phyloP scores from a whole-genome alignment of 2,888 invertebrate genomes.

The Hermodice carunculata region DNA sequence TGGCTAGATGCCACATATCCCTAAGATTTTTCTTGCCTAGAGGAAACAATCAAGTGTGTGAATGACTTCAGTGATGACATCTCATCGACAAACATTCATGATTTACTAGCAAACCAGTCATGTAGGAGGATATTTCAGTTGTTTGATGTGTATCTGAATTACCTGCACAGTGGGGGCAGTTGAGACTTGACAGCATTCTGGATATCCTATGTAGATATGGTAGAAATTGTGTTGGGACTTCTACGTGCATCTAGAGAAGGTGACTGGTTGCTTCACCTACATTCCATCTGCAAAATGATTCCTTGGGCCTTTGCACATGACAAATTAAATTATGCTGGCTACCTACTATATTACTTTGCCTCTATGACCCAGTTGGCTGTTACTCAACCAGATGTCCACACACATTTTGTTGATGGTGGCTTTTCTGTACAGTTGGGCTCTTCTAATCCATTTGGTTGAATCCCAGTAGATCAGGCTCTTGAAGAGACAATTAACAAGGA shows the following conservation, averaged over 20 bases:
- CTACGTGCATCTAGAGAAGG: constrained; percentile 17
- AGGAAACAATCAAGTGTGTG: not conserved
- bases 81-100: not conserved
- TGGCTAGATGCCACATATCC: constrained; percentile 19
- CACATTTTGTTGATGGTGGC: constrained; percentile 16
- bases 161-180: constrained; percentile 5
- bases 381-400: constrained; percentile 17
- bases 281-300: constrained; percentile 8
- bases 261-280: constrained; percentile 17
- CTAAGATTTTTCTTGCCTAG: not conserved
- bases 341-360: constrained; percentile 28
- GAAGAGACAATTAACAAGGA: constrained; percentile 26
- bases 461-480: constrained; percentile 36
- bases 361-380: constrained; percentile 32
- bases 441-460: constrained; percentile 37
- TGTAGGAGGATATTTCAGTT: not conserved
- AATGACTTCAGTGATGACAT: not conserved
- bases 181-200: constrained; percentile 8
- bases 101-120: not conserved
- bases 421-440: constrained; percentile 36
- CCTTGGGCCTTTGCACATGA: constrained; percentile 29
- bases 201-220: constrained; percentile 22
- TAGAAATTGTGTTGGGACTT: constrained; percentile 21
- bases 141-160: constrained; percentile 7
- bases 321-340: constrained; percentile 20